These are phyloP conservation scores for Nixonia krombeini DNA, from an alignment of 1,140 invertebrate species.

Conservation along the genomic window DNA sequence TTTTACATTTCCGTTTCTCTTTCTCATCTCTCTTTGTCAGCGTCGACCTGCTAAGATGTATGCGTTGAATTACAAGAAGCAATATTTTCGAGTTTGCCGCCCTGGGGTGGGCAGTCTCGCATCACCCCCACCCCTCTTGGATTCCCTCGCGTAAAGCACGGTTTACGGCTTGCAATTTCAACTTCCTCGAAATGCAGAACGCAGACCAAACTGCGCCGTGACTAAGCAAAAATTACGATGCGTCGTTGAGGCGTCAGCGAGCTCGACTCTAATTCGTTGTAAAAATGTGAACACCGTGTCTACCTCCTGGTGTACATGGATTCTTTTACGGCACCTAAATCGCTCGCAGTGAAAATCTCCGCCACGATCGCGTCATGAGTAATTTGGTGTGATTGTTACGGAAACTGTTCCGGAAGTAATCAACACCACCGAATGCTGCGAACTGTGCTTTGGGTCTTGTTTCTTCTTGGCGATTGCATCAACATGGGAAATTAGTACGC, in stretches of 20 bases:
- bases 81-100: conserved; percentile 61
- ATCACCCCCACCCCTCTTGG: background rate
- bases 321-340: too few species aligned
- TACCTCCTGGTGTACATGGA: too few species aligned
- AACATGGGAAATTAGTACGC: too few species aligned
- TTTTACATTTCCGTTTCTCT: conserved; percentile 39
- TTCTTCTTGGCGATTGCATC: too few species aligned
- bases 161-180: conserved; percentile 61
- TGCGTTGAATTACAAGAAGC: conserved; percentile 58
- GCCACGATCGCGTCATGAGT: too few species aligned
- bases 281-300: background rate
- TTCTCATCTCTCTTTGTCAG: conserved; percentile 12
- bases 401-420: too few species aligned
- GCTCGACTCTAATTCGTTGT: background rate
- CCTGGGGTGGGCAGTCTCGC: conserved; percentile 34
- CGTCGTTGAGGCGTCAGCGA: conserved; percentile 14
- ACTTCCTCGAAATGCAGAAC: conserved; percentile 51
- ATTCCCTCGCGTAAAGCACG: conserved; percentile 51
- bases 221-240: conserved; percentile 41
- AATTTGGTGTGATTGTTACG: too few species aligned
- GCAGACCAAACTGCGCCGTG: conserved; percentile 1
- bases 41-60: conserved; percentile 45
- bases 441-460: too few species aligned
- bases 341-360: too few species aligned
- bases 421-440: too few species aligned